Percentiles rank a stretch among this genome's conserved stretches.
Evolutionary conservation across 2,797 vertebrate genomes (phyloP).

Genomic region (Helarctos malayanus): DNA sequence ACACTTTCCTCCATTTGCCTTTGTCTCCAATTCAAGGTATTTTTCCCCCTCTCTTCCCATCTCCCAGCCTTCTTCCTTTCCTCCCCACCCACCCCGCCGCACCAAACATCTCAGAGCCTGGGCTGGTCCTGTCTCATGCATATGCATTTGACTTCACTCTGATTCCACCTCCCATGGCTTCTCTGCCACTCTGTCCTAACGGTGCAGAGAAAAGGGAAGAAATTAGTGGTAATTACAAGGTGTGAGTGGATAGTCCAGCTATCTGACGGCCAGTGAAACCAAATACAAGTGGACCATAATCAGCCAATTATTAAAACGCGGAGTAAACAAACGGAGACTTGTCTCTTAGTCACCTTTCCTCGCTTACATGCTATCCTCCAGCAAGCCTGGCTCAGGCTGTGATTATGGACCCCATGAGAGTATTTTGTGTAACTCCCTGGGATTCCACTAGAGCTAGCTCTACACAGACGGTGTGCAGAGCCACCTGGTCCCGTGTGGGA

Average conservation of each 20-base stretch:
- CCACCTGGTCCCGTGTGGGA: fast-evolving
- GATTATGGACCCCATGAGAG: background rate
- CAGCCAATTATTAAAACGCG: constrained; percentile 87
- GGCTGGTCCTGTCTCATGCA: constrained; percentile 71
- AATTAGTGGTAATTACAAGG: constrained; percentile 90
- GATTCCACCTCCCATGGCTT: constrained; percentile 64
- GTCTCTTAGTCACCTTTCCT: background rate
- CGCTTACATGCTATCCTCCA: background rate
- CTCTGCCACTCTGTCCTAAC: constrained; percentile 84
- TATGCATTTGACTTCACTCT: constrained; percentile 48
- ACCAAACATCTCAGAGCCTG: background rate
- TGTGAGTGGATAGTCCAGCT: constrained; percentile 84
- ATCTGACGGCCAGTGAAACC: constrained; percentile 87
- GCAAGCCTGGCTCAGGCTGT: background rate
- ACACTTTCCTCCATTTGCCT: constrained; percentile 88
- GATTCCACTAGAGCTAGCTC: background rate
- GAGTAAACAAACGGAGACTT: constrained; percentile 83
- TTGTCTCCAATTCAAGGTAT: constrained; percentile 91
- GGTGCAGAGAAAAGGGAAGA: constrained; percentile 77
- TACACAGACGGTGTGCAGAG: background rate
- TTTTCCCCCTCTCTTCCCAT: constrained; percentile 60
- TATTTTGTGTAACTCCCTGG: background rate
- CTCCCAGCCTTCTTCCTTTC: constrained; percentile 57
- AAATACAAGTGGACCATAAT: constrained; percentile 88
- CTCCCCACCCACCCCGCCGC: background rate